Evolutionary conservation across 2,888 invertebrate genomes (phyloP), one percentile per base, ranked within the genome.

Genomic region (Tiliacea citrago): DNA sequence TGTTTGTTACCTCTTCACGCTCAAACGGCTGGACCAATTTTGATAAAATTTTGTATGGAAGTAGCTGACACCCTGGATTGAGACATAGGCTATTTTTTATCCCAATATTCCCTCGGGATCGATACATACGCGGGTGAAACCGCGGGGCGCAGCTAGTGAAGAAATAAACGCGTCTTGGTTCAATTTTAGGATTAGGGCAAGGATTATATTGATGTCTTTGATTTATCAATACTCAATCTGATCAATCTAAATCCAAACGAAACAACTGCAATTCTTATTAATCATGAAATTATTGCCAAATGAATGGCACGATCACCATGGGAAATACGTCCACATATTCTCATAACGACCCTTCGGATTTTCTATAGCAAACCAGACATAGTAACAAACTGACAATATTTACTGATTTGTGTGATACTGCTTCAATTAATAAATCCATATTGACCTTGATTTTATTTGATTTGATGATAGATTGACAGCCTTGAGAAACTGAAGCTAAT

Each of bases 251-350:
- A 49, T 63, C 18, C 2, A 18, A 29, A 63, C 39, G 12, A 72
- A 35, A 35, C 45, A 55, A 24, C 12, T 45, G 55, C 45, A 39
- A n/a, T 35, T 42, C 29, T 39, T 42, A 49, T 45, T 29, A 21
- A 4, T 35, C 10, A 45, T 35, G 8, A 24, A 63, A 29, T 57
- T 29, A 58, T 61, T n/a, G 49, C 39, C 39, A 82, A 76, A 68
- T 68, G 0, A 55, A 62, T 53, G 21, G 9, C 8, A 63, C 24
- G 57, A 29, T 60, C 55, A 35, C 47, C 61, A 49, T 35, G 61
- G 51, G 77, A 69, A 82, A 69, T 53, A 55, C 12, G 29, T 61
- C 12, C 45, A 51, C 21, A 75, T 75, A 76, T 60, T 55, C 45
- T 51, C 63, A 13, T 18, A 53, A n/a, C n/a, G 12, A 13, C 0